These are phyloP conservation scores for Suncus etruscus DNA, from an alignment of 2,113 vertebrate species.

Conservation along the genomic window DNA sequence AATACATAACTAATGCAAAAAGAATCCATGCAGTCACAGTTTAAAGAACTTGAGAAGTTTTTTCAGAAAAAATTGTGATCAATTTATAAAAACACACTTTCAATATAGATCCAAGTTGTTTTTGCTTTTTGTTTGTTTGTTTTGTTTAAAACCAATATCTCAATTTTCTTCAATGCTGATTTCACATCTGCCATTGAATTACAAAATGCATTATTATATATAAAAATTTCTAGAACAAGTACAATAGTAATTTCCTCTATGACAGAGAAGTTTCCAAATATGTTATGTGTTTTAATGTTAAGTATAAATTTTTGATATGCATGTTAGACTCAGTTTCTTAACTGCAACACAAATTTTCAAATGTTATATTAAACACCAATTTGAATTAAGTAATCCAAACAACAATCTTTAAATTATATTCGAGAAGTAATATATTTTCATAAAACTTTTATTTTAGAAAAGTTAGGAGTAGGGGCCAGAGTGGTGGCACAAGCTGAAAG, in stretches of 20 bases:
- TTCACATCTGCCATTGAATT: not conserved
- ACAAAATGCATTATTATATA: not conserved
- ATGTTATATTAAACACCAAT: not conserved
- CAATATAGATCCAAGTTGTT: not conserved
- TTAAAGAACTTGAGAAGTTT: not conserved
- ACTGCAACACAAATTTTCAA: constrained; percentile 18
- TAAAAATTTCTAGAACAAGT: constrained; percentile 44
- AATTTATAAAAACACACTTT: constrained; percentile 18
- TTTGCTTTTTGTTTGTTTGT: not conserved
- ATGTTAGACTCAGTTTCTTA: constrained; percentile 30
- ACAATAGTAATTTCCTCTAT: not conserved
- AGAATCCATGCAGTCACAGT: not conserved
- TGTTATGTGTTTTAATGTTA: not conserved
- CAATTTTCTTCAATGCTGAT: not conserved
- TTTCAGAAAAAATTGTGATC: not conserved
- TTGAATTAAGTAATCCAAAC: not conserved
- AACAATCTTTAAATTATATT: constrained; percentile 37
- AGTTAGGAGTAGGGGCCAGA: not conserved
- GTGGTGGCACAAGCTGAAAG: not conserved
- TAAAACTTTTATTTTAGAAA: not conserved
- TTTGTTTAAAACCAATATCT: constrained; percentile 40
- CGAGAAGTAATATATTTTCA: not conserved
- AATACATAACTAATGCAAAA: not conserved
- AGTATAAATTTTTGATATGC: constrained; percentile 20
- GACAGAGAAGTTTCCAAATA: not conserved